Base-by-base conservation (phyloP, 2,113 vertebrate genomes). In the Leptosomus discolor region DNA sequence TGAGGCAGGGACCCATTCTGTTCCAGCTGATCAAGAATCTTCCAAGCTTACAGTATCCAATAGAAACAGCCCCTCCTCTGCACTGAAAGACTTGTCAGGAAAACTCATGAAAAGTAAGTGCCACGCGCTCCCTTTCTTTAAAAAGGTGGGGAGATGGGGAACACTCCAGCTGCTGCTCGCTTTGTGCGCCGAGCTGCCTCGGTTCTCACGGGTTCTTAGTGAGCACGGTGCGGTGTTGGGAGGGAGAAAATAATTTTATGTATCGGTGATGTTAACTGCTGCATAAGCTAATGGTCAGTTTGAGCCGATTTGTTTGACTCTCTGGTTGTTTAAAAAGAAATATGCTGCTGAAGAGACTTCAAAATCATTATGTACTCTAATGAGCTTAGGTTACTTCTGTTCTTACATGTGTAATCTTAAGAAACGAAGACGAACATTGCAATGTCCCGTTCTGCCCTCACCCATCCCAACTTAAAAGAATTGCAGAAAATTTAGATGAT, bases 91-190 rank as follows among this genome's bases (percentile, higher is more conserved):
- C 85, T 97, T 99, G 90, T 99, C 99, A 18, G 99, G 98, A 97
- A 99, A 99, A 93, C 98, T 99, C 88, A 99, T 99, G 99, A 99
- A 99, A 98, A 99, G 99, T 99, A 98, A 99, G 99, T 99, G 87
- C 18, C 30, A 7, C 4, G n/a, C 43, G n/a, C 78, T 61, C 14
- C 43, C 11, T 87, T 87, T 41, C 60, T 70, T 89, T 21, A 9
- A 7, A 37, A 21, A 64, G 26, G 37, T 34, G 60, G 93, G 86
- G 80, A 21, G 39, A 5, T 19, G 67, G 77, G 92, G 56, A 50
- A 5, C 1, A 0, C 1, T 4, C 22, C 5, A 9, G 39, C 41
- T 70, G 80, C 70, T 30, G 30, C 60, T 64, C 17, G 30, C 36
- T 18, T 20, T 39, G 69, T 50, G 4, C 5, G 1, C 5, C 19